Percentiles rank a stretch among this genome's conserved stretches.
These are phyloP conservation scores for Taphrorychus bicolor DNA, from an alignment of 2,888 invertebrate species.

Conservation along the genomic window DNA sequence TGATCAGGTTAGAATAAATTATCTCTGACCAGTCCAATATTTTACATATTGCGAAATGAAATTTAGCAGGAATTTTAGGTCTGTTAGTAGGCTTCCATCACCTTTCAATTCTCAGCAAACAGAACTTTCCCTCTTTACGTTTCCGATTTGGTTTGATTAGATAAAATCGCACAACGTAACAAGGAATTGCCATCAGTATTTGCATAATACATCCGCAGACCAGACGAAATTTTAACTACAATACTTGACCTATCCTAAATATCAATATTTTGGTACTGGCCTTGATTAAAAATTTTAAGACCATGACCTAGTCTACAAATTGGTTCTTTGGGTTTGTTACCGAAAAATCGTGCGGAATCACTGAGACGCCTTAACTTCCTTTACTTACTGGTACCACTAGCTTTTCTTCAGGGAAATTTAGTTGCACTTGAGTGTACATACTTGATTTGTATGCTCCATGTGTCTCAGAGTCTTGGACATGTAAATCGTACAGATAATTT, in stretches of 20 bases:
- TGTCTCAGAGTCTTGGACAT: neutral
- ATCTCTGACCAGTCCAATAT: neutral
- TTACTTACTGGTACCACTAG: too few species aligned
- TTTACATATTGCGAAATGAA: too few species aligned
- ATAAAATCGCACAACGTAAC: neutral
- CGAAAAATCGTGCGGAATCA: neutral
- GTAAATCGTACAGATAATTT: neutral
- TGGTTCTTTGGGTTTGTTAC: neutral
- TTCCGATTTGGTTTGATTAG: neutral
- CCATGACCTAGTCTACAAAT: constrained; percentile 38
- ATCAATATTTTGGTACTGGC: constrained; percentile 26
- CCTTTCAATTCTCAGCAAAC: too few species aligned
- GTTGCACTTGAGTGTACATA: neutral
- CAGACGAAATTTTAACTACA: constrained; percentile 9
- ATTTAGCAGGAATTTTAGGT: too few species aligned
- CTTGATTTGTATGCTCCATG: neutral
- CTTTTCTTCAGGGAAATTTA: neutral
- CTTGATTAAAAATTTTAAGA: constrained; percentile 37
- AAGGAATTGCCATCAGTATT: neutral
- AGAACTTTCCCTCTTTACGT: neutral
- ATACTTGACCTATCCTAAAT: constrained; percentile 24
- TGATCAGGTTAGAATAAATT: neutral
- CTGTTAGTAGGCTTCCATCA: too few species aligned
- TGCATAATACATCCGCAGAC: constrained; percentile 12
- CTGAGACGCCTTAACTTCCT: neutral